phyloP scores from a whole-genome alignment of 2,113 vertebrate genomes.

The Anser brachyrhynchus region DNA sequence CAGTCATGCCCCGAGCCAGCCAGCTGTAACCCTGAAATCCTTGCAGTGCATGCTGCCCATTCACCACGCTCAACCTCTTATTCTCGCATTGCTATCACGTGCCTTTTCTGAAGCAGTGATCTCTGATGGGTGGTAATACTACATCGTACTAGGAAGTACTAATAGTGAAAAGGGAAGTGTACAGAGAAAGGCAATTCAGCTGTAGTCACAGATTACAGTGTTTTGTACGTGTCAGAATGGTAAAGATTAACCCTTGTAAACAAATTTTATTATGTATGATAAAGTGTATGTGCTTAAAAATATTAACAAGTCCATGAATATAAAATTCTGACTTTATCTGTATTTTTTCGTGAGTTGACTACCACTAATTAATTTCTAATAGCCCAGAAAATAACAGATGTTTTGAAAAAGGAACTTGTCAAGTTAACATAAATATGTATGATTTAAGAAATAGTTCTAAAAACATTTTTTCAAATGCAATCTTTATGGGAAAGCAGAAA shows the following conservation, averaged over 20 bases:
- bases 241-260: background rate
- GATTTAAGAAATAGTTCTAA: background rate
- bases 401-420: background rate
- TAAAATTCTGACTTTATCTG: background rate
- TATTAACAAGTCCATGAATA: background rate
- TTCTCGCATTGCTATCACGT: background rate
- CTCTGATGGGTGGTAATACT: background rate
- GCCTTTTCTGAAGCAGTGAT: background rate
- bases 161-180: background rate
- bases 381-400: background rate
- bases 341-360: background rate
- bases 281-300: background rate
- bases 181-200: background rate
- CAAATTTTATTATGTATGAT: background rate
- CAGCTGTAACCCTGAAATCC: background rate
- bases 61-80: background rate
- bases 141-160: background rate
- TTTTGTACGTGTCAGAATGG: background rate
- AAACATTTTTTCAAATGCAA: background rate
- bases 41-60: background rate
- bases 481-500: background rate
- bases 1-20: background rate
- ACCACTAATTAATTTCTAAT: background rate
- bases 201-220: background rate
- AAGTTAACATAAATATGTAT: background rate